Conservation (phyloP, 2,797 vertebrate species). For the Brotula barbata region DNA sequence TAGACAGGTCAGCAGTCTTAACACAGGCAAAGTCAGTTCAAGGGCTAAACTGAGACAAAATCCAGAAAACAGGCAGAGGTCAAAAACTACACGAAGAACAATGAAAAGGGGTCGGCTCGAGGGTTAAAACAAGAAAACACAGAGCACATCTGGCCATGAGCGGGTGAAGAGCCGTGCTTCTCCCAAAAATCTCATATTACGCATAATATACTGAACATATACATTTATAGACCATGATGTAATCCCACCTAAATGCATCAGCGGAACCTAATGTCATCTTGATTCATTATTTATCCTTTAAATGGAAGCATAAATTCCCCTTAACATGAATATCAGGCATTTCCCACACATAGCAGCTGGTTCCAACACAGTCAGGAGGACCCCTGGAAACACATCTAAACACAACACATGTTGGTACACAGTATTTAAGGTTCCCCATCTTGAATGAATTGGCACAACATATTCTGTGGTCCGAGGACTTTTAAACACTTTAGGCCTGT, state of each 20-base stretch:
- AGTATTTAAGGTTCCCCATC: slow-evolving; percentile 11
- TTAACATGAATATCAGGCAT: slow-evolving; percentile 7
- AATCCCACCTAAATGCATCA: not conserved
- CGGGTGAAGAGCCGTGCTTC: too few species aligned
- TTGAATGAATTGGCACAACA: slow-evolving; percentile 43
- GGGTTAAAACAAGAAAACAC: too few species aligned
- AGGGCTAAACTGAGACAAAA: too few species aligned
- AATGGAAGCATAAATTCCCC: slow-evolving; percentile 11
- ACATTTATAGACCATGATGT: not conserved
- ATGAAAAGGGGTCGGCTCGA: too few species aligned
- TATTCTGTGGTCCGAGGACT: not conserved
- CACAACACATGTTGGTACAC: slow-evolving; percentile 39
- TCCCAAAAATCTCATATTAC: slow-evolving; percentile 4
- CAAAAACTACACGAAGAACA: too few species aligned
- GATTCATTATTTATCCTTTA: slow-evolving; percentile 25
- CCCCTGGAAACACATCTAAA: slow-evolving; percentile 10
- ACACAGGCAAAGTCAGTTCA: too few species aligned
- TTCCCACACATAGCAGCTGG: slow-evolving; percentile 5
- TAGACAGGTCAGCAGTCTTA: too few species aligned
- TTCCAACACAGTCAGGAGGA: slow-evolving; percentile 2
- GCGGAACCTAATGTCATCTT: slow-evolving; percentile 1
- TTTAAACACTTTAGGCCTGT: not conserved
- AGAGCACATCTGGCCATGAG: too few species aligned
- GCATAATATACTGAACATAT: not conserved
- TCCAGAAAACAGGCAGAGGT: too few species aligned